Evolutionary conservation across 92 coral and sea anemone genomes (phyloP), one percentile per base, ranked within the genome.

Genomic region (Porites cylindrica): DNA sequence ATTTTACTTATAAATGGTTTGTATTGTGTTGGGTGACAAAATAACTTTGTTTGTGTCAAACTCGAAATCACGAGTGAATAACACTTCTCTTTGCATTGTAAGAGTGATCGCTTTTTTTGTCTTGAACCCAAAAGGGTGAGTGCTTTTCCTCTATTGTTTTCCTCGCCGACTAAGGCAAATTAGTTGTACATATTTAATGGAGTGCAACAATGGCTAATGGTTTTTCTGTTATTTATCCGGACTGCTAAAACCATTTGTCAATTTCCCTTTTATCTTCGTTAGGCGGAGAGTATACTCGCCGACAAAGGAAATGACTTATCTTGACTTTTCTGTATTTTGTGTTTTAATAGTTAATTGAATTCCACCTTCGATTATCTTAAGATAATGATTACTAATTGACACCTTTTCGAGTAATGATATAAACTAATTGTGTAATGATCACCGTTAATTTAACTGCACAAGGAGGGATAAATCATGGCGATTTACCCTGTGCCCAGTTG

Each of bases 361-460:
- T 95, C 99, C 98, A 91, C 89, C 83, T 90, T 90, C 96, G 98
- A 96, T 95, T 89, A 96, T 96, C 96, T 95, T 60, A 78, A 90
- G 95, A 92, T 95, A 95, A 96, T 96, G 95, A 96, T 89, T 66
- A 92, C 89, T 93, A 96, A 96, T 96, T 92, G 98, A 93, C 99
- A 96, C 96, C 93, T 82, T 89, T 88, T 91, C 85, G 95, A 86
- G 93, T 87, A 88, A 90, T 93, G 96, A 91, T 95, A 95, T 91
- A 89, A 93, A 89, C 92, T 95, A 95, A 95, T 93, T 95, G 96
- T 90, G 90, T 95, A 95, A 95, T 90, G 96, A 95, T 92, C 90
- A 76, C 93, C 78, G 88, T 93, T 93, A 93, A 95, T 95, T 93
- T 94, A 84, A 89, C 93, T 86, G 80, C 74, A 62, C 64, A 17